These are phyloP conservation scores for Clavelina lepadiformis DNA, from an alignment of 23 tunicate genomes.

Conservation along the genomic window DNA sequence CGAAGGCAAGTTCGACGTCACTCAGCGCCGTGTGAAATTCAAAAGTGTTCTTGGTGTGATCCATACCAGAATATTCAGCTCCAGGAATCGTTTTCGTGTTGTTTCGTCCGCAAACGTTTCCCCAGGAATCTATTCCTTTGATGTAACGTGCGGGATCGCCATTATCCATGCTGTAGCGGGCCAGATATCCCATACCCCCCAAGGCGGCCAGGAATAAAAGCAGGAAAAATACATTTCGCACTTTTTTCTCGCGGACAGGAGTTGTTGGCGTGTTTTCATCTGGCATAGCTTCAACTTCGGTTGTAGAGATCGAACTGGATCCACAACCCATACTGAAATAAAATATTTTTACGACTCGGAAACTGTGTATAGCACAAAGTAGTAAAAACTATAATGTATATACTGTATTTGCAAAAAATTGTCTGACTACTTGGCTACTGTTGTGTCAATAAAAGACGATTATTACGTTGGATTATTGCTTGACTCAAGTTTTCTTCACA, in stretches of 20 bases:
- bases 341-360: no score
- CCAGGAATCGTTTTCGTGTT: constrained; percentile 11
- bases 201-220: constrained; percentile 26
- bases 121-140: constrained; percentile 64
- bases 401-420: no score
- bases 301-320: no score
- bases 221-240: constrained; percentile 29
- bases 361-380: no score
- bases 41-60: background rate
- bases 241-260: constrained; percentile 3
- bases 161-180: background rate
- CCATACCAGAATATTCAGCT: constrained; percentile 7
- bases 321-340: no score
- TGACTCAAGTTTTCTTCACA: no score
- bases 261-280: no score
- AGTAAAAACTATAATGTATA: no score
- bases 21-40: constrained; percentile 2
- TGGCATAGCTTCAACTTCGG: no score
- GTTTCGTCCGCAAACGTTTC: constrained; percentile 41
- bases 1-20: background rate
- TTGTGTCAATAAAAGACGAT: no score
- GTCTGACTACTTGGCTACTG: no score
- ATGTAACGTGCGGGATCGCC: constrained; percentile 40
- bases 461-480: no score
- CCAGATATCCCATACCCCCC: constrained; percentile 13